Evolutionary conservation across 2,888 invertebrate genomes (phyloP).

Genomic region (Seira musarum): DNA sequence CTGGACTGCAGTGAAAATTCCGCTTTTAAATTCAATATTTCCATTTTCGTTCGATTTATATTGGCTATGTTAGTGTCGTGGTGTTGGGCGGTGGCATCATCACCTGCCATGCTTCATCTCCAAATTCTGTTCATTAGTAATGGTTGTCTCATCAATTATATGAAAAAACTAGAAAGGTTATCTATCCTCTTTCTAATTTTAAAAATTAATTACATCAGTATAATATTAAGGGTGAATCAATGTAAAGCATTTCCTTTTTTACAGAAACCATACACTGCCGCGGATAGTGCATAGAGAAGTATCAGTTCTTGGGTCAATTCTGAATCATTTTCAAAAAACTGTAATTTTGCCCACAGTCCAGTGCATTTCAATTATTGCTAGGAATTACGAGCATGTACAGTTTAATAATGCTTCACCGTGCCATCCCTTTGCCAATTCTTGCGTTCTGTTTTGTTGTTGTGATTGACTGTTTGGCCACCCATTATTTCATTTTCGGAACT

Average conservation of each 20-base stretch:
- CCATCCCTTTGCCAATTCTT: not conserved
- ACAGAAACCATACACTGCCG: not conserved
- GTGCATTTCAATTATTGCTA: not conserved
- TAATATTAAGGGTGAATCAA: not conserved
- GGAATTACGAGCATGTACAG: slow-evolving; percentile 15
- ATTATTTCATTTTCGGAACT: slow-evolving; percentile 9
- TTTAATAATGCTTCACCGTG: not conserved
- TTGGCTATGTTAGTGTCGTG: slow-evolving; percentile 14
- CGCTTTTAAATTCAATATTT: not conserved
- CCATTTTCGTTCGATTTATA: not conserved
- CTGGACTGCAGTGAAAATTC: not conserved
- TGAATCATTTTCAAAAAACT: slow-evolving; percentile 1
- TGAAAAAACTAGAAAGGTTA: not conserved
- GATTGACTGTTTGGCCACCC: not conserved
- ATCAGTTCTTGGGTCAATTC: not conserved
- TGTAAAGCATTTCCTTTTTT: not conserved
- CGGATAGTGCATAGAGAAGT: not conserved
- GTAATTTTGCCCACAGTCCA: not conserved
- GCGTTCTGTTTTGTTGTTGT: not conserved
- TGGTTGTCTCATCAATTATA: not conserved
- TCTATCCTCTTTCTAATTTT: no score
- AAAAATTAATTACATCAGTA: no score
- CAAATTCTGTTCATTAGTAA: not conserved
- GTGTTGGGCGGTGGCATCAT: not conserved
- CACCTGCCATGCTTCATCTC: not conserved